phyloP scores from a whole-genome alignment of 2,797 vertebrate species.

The Cebuella pygmaea region DNA sequence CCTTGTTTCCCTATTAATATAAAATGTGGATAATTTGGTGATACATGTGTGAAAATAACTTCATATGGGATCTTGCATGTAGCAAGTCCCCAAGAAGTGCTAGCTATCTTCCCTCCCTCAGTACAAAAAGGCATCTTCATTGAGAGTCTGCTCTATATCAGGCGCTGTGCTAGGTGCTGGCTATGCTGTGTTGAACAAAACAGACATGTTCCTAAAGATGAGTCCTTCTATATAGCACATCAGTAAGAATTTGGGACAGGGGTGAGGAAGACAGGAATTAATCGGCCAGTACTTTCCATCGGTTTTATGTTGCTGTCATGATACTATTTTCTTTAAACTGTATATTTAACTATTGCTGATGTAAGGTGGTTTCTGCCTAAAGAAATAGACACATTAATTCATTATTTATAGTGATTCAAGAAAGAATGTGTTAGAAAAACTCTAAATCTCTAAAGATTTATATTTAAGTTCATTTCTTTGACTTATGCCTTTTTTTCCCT shows the following conservation, averaged over 20 bases:
- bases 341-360: constrained; percentile 71
- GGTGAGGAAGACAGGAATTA: constrained; percentile 30
- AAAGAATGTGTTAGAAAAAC: constrained; percentile 73
- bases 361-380: constrained; percentile 66
- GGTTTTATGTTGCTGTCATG: constrained; percentile 62
- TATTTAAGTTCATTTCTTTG: constrained; percentile 64
- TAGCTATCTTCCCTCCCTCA: neutral
- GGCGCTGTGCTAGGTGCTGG: neutral
- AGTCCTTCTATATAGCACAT: neutral
- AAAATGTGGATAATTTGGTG: neutral
- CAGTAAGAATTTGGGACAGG: constrained; percentile 25
- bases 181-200: neutral
- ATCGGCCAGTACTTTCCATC: constrained; percentile 27
- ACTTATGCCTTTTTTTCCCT: neutral
- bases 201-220: neutral
- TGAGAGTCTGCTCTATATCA: neutral
- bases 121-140: neutral
- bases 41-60: constrained; percentile 8
- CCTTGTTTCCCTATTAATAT: neutral
- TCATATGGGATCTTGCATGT: neutral
- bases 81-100: neutral
- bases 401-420: constrained; percentile 74
- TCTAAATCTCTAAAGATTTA: constrained; percentile 70
- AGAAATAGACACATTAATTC: constrained; percentile 75
- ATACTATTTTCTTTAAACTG: constrained; percentile 60